These are phyloP conservation scores for Dendroctonus ponderosae DNA, from an alignment of 1,140 invertebrate genomes.

Conservation along the genomic window DNA sequence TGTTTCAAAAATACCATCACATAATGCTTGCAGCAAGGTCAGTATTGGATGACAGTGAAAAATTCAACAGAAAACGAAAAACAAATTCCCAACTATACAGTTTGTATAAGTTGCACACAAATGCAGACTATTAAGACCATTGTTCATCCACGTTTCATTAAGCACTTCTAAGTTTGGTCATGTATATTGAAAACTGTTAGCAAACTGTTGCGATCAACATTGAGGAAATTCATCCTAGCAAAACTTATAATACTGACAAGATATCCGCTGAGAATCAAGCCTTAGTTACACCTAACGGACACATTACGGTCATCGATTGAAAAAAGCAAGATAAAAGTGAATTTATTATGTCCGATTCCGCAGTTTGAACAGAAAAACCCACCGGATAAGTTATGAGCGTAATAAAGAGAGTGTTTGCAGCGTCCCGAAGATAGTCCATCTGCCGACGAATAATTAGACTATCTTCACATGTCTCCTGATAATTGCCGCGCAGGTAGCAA, in stretches of 20 bases:
- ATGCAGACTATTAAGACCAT: no score
- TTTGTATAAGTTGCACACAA: no score
- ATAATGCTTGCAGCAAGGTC: no score
- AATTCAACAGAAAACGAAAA: no score
- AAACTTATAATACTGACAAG: background rate
- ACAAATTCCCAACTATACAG: no score
- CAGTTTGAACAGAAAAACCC: slow-evolving; percentile 8
- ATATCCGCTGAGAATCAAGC: background rate
- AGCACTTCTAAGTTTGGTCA: no score
- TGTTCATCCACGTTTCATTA: no score
- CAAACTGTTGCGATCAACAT: background rate
- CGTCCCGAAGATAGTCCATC: slow-evolving; percentile 20
- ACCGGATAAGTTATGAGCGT: slow-evolving; percentile 13
- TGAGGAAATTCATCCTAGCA: background rate
- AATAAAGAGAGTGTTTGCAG: slow-evolving; percentile 26
- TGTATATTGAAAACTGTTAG: no score
- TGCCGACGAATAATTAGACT: slow-evolving; percentile 31
- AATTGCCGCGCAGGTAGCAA: slow-evolving; percentile 18
- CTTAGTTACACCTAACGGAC: background rate
- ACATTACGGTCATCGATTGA: background rate
- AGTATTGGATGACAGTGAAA: no score
- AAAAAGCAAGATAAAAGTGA: background rate
- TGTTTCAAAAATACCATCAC: no score
- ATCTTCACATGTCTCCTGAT: slow-evolving; percentile 25
- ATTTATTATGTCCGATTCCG: slow-evolving; percentile 13